phyloP scores from a whole-genome alignment of 2,113 vertebrate species.

The Phyllostomus discolor region DNA sequence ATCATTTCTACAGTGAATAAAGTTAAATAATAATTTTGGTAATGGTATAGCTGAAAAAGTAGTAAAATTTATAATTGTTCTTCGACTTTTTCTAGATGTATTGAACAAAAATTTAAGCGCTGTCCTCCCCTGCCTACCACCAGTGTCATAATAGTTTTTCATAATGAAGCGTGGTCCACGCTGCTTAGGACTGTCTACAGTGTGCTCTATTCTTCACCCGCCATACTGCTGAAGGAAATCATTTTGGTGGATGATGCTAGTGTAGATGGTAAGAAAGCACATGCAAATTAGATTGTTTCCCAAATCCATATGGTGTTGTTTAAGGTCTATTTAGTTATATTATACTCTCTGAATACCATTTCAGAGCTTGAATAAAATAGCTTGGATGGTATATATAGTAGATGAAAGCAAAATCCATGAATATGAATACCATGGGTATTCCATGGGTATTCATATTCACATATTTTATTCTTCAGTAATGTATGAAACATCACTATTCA shows the following conservation, averaged over 20 bases:
- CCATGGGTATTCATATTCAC: not conserved
- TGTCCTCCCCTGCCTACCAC: constrained; percentile 93
- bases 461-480: not conserved
- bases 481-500: not conserved
- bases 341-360: not conserved
- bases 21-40: not conserved
- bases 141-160: constrained; percentile 98
- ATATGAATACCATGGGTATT: too few species aligned
- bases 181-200: constrained; percentile 96
- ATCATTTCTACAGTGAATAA: not conserved
- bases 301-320: not conserved
- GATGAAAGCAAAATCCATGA: not conserved
- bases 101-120: constrained; percentile 96
- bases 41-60: constrained; percentile 28
- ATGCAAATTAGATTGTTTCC: not conserved
- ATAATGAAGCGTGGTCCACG: constrained; percentile 98
- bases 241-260: constrained; percentile 99
- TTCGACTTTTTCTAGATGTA: constrained; percentile 87
- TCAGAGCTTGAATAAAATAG: not conserved
- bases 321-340: not conserved
- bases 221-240: constrained; percentile 95
- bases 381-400: not conserved
- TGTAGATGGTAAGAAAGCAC: constrained; percentile 87
- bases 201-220: constrained; percentile 95
- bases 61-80: constrained; percentile 1